Conservation (phyloP, 2,113 vertebrate species). For the Naja naja region DNA sequence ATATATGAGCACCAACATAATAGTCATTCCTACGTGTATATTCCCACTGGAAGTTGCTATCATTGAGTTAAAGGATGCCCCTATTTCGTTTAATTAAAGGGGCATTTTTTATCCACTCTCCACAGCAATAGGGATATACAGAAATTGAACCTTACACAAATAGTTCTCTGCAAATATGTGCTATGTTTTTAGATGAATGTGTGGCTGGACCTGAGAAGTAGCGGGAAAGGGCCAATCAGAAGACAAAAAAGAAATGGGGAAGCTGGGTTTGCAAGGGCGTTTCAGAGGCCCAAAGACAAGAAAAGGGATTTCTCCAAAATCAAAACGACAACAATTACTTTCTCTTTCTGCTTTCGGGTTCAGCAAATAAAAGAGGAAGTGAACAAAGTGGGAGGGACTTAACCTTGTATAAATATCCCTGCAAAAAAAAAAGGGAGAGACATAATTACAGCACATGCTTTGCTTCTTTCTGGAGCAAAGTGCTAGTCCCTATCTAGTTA, state of each 20-base stretch:
- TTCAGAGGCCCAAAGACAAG: not conserved
- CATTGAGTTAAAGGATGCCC: not conserved
- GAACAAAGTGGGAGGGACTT: not conserved
- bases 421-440: not conserved
- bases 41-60: not conserved
- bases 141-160: not conserved
- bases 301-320: not conserved
- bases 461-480: not conserved
- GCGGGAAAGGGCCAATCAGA: accelerated
- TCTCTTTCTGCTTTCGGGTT: not conserved
- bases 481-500: not conserved
- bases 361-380: not conserved
- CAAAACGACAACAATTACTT: not conserved
- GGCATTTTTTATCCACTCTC: not conserved
- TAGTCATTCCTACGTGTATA: not conserved
- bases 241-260: not conserved
- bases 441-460: not conserved
- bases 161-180: not conserved
- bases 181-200: not conserved
- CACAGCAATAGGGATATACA: not conserved
- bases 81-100: not conserved
- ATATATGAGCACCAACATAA: not conserved
- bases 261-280: not conserved
- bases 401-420: not conserved
- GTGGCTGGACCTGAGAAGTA: not conserved